Evolutionary conservation across 1,140 invertebrate genomes (phyloP), one percentile per base, ranked within the genome.

Genomic region (Drepana arcuata): DNA sequence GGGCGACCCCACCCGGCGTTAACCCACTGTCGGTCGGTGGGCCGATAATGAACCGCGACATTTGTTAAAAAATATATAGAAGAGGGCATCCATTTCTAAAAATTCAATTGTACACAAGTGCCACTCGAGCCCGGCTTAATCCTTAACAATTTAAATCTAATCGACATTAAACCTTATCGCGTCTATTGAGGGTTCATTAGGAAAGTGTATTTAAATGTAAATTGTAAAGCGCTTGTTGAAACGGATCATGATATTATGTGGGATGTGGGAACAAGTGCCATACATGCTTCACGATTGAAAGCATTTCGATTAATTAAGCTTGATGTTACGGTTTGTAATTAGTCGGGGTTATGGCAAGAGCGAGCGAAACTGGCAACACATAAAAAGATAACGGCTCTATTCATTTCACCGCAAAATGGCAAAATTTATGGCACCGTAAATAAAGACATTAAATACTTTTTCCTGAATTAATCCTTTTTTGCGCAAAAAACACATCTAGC

Each of bases 31-130:
- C 54, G 54, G 53, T 58, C 56, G 47, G 25, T 51, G 33, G 25
- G 33, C 38, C 41, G 37, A 59, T 70, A 69, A 73, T 74, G 53
- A 42, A 61, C 63, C 69, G 63, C 69, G 75, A 80, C 75, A 80
- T 80, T 80, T 80, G 75, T 78, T 80, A 75, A 78, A 79, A 79
- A 80, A 69, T 60, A 67, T 42, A 63, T 58, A 59, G 41, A 50
- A 67, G 58, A 64, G 72, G 70, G 71, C 73, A 77, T 77, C 72
- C 50, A 53, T 48, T 53, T 61, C 65, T 52, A 68, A 78, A 51
- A 74, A 61, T 73, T 69, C 61, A 70, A 77, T 80, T 77, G 72
- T 70, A 40, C 37, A 36, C 23, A 71, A 68, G 72, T 73, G 50
- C 41, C 71, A 80, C 70, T 80, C 69, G 61, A n/a, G n/a, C n/a